A percentile compares a stretch with the other conserved stretches of the same genome.
Conservation (phyloP, 1,140 invertebrate species). For the Pseudachorutes palmiensis region DNA sequence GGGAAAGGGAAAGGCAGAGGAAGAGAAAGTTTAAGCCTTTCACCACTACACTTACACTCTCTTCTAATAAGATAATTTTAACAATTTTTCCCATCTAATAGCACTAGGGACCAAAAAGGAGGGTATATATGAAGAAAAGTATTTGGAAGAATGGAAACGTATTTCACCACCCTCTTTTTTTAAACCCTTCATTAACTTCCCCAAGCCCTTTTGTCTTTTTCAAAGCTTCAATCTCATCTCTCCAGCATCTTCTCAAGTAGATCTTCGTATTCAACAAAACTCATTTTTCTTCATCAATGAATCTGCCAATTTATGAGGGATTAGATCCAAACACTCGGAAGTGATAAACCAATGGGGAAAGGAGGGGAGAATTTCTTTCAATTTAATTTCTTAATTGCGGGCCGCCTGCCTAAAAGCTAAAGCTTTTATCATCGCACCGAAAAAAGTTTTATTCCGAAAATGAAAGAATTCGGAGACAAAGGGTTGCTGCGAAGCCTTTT, state of each 20-base stretch:
- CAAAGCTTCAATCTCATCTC: not conserved
- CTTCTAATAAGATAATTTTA: not conserved
- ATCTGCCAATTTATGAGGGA: not conserved
- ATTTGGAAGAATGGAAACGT: not conserved
- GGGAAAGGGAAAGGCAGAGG: not conserved
- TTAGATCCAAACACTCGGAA: not conserved
- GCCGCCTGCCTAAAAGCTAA: not conserved
- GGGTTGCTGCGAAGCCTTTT: not conserved
- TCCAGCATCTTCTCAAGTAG: not conserved
- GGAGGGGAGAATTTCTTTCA: not conserved
- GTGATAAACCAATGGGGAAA: not conserved
- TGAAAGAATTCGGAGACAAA: not conserved
- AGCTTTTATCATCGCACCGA: not conserved
- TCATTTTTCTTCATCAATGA: not conserved
- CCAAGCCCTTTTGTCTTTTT: not conserved
- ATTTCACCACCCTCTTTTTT: not conserved
- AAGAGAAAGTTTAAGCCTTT: not conserved
- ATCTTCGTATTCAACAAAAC: not conserved
- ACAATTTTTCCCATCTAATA: not conserved
- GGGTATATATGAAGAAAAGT: not conserved
- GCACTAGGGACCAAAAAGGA: not conserved
- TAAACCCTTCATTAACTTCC: not conserved
- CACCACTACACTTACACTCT: not conserved
- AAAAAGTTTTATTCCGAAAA: not conserved
- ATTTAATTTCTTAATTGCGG: not conserved